A percentile compares a stretch with the other conserved stretches of the same genome.
These are phyloP conservation scores for Silurus lanzhouensis DNA, from an alignment of 2,797 vertebrate genomes.

Conservation along the genomic window DNA sequence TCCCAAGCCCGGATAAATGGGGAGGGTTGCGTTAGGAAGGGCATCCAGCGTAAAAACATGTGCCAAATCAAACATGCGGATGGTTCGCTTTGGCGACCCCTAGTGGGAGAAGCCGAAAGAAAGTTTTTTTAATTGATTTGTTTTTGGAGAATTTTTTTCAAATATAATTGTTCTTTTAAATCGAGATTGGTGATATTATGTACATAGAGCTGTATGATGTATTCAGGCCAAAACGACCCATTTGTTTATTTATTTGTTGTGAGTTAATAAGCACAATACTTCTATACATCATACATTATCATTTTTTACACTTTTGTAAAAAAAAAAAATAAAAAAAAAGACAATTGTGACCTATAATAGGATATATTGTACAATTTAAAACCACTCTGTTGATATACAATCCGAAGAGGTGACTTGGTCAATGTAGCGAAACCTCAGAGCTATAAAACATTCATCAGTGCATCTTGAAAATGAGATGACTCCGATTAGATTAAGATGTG, in stretches of 20 bases:
- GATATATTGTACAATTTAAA: not conserved
- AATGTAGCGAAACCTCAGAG: not conserved
- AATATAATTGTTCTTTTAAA: not conserved
- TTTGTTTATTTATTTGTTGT: not conserved
- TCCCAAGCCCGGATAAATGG: too few species aligned
- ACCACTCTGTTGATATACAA: not conserved
- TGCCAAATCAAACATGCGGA: not conserved
- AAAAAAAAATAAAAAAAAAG: not conserved
- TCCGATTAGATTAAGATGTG: conserved; percentile 15
- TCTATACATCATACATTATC: too few species aligned
- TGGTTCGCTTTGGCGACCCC: not conserved
- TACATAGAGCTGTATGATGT: not conserved
- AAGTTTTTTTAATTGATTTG: not conserved
- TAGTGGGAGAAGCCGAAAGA: too few species aligned
- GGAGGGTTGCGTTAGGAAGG: too few species aligned
- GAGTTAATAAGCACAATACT: not conserved
- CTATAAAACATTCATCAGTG: not conserved
- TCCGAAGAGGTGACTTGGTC: not conserved
- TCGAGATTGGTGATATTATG: not conserved
- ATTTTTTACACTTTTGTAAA: not conserved
- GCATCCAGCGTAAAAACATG: too few species aligned
- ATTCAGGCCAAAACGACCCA: not conserved
- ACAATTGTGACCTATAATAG: not conserved
- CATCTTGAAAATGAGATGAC: conserved; percentile 6
- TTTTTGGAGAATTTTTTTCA: not conserved